Base-by-base conservation (phyloP, 2,113 vertebrate genomes). In the Melanocharis versteri region DNA sequence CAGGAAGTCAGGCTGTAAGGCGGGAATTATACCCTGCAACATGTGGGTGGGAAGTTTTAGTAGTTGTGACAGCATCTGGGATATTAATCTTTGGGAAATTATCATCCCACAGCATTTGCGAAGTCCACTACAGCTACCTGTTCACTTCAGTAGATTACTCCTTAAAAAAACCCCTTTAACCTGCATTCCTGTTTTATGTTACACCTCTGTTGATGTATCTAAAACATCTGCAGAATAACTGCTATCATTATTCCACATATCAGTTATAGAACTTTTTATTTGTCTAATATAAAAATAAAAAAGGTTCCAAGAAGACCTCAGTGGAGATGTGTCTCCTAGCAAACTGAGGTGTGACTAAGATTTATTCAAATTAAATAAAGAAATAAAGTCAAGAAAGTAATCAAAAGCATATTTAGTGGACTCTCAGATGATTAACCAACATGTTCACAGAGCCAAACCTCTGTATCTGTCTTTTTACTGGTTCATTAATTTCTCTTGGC, bases 401-500 rank as follows among this genome's bases (percentile, higher is more conserved):
- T 93, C 89, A 69, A 39, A 86, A 69, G 50, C 13, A 7, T 83
- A 90, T 81, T 93, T 81, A 81, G 72, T 45, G 54, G 31, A 42
- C 35, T 92, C 68, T 75, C 69, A 94, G 80, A 48, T 89, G 72
- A 92, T 92, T 88, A 94, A 90, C 70, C 78, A 87, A 33, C 9
- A 37, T 33, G 9, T 65, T 90, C 69, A 50, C 22, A 65, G 44
- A 87, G 60, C 72, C 61, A 86, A 80, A 90, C 23, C 39, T 65
- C 58, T 61, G 1, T 44, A 85, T 91, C 70, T 50, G 42, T 79
- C 71, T 85, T 83, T 82, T 81, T 83, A 53, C 76, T 33, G 65
- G 35, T 90, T 88, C 88, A 66, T 96, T 90, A 81, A 37, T 81
- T 96, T 90, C 86, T 89, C 83, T 75, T 89, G 83, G 60, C 85